Evolutionary conservation across 1,140 invertebrate genomes (phyloP).

Genomic region (Diachasmimorpha longicaudata): DNA sequence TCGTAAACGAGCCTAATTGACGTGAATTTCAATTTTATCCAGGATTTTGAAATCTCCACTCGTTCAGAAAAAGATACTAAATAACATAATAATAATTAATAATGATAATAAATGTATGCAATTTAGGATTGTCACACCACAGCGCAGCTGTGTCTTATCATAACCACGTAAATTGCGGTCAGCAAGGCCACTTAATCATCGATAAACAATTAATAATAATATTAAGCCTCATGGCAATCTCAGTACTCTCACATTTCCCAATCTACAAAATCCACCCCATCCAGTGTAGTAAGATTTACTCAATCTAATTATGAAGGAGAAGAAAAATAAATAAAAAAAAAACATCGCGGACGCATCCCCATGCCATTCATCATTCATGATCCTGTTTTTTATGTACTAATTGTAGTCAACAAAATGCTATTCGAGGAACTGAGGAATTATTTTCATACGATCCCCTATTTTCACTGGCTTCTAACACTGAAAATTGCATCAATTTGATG

Average conservation of each 20-base stretch:
- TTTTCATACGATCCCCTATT: not conserved
- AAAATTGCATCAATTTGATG: not conserved
- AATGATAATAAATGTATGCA: slow-evolving; percentile 17
- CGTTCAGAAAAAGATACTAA: not conserved
- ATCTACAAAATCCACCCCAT: too few species aligned
- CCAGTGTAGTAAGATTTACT: too few species aligned
- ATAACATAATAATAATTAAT: not conserved
- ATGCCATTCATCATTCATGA: not conserved
- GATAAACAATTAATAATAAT: not conserved
- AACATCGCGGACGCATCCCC: not conserved
- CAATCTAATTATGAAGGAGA: too few species aligned
- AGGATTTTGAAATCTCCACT: not conserved
- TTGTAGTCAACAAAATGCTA: not conserved
- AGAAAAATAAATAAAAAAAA: too few species aligned
- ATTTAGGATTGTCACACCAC: not conserved
- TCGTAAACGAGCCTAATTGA: not conserved
- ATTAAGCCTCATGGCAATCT: not conserved
- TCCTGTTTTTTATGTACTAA: not conserved
- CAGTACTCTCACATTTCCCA: not conserved
- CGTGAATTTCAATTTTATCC: not conserved
- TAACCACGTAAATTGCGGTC: slow-evolving; percentile 4
- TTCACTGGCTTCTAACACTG: not conserved
- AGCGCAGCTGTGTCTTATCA: not conserved
- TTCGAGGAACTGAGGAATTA: not conserved
- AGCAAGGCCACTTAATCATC: not conserved